A percentile compares a stretch with the other conserved stretches of the same genome.
These are phyloP conservation scores for Pterocles burchelli DNA, from an alignment of 2,113 vertebrate genomes.

Conservation along the genomic window DNA sequence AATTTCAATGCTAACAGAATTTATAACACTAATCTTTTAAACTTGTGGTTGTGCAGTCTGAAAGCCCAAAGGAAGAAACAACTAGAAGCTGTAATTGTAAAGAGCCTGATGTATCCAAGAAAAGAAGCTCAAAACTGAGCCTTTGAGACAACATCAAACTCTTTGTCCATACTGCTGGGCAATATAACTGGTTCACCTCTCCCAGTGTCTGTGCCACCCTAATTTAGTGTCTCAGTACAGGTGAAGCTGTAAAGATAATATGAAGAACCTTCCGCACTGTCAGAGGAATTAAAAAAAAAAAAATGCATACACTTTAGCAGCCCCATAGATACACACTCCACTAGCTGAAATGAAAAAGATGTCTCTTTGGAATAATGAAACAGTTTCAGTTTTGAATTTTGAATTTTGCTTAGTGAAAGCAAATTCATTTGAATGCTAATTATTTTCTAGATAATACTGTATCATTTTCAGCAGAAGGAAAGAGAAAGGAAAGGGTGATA, in stretches of 20 bases:
- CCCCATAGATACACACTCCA: background rate
- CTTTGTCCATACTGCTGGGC: background rate
- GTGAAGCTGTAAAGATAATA: background rate
- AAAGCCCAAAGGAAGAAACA: background rate
- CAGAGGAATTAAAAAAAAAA: background rate
- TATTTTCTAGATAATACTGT: background rate
- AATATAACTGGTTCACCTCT: background rate
- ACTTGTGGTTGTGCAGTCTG: background rate
- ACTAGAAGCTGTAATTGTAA: background rate
- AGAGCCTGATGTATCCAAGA: background rate
- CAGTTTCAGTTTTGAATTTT: background rate
- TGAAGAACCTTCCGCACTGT: background rate
- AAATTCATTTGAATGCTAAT: background rate
- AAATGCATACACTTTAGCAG: background rate
- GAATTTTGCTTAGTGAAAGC: background rate
- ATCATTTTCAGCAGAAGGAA: conserved; percentile 4
- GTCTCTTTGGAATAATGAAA: background rate
- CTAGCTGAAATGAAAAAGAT: background rate
- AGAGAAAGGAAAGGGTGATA: background rate
- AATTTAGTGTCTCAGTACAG: background rate
- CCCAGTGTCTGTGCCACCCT: background rate
- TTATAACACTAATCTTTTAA: background rate
- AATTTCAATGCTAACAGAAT: background rate
- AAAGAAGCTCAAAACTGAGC: background rate
- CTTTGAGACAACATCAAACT: background rate